Percentiles rank a stretch among this genome's conserved stretches.
Conservation (phyloP, 2,797 vertebrate species). For the Hippoglossus hippoglossus region DNA sequence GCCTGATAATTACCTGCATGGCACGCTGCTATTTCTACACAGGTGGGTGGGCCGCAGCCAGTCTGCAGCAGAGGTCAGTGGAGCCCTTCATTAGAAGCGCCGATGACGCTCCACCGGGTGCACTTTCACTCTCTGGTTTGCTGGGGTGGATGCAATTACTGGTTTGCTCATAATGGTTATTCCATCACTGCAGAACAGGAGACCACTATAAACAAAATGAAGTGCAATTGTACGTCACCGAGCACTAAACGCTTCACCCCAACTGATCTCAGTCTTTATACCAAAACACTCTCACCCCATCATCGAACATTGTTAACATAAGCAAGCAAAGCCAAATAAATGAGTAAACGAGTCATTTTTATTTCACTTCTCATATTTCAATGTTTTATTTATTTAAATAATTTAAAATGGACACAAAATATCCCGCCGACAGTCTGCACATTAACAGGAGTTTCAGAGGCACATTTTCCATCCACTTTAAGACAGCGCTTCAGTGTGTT, state of each 20-base stretch:
- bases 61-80: conserved; percentile 64
- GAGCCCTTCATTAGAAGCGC: conserved; percentile 65
- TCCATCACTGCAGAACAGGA: conserved; percentile 61
- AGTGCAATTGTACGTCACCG: conserved; percentile 18
- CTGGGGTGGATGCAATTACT: conserved; percentile 73
- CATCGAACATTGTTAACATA: neutral
- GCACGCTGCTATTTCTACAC: conserved; percentile 80
- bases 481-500: conserved; percentile 71
- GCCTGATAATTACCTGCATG: conserved; percentile 79
- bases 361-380: conserved; percentile 75
- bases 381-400: conserved; percentile 88
- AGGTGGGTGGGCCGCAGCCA: conserved; percentile 80
- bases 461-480: conserved; percentile 71
- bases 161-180: conserved; percentile 60
- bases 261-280: neutral
- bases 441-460: conserved; percentile 72
- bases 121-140: conserved; percentile 62
- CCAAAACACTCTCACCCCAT: neutral
- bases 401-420: conserved; percentile 85
- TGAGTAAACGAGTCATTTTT: conserved; percentile 24
- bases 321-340: conserved; percentile 2
- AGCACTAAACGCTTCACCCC: conserved; percentile 21
- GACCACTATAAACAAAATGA: conserved; percentile 63
- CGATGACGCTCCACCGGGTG: conserved; percentile 68
- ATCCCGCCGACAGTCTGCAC: conserved; percentile 73